Evolutionary conservation across 2,888 invertebrate genomes (phyloP), one percentile per base, ranked within the genome.

Genomic region (Epinotia ramella): DNA sequence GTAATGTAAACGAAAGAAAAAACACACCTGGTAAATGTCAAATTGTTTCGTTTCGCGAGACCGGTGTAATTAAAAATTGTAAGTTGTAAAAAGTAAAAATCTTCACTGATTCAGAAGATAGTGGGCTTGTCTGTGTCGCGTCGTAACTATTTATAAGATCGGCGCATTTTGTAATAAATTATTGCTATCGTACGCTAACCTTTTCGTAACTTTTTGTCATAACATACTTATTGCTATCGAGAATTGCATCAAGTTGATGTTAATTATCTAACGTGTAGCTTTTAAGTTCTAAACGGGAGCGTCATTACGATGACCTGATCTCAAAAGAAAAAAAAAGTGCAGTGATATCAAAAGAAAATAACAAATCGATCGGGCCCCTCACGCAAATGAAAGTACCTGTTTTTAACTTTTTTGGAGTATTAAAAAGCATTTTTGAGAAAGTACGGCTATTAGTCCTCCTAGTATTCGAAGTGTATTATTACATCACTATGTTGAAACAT

Each of bases 1-100:
- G 77, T 72, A 82, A 84, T 82, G 77, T 72, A 81, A 84, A 88
- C 84, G 83, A 84, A 85, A 86, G 85, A 86, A 84, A 80, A 77
- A 74, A 66, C 67, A 57, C 70, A 71, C 57, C 67, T 62, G 60
- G 80, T 82, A 87, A 86, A 86, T 84, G 86, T 86, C 86, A 86
- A 81, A 81, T 76, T 73, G 78, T 79, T 78, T 78, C 73, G 77
- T 62, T 24, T 57, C 74, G 20, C 72, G 7, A 56, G 66, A 75
- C 71, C 75, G 60, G 71, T 71, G 66, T 66, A 76, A 76, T 76
- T 67, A 76, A 76, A 65, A 75, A 72, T 28, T 28, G 65, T 65
- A 66, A 63, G 56, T 53, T n/a, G 56, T 67, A 57, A 63, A 74
- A 73, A 68, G 18, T 13, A 73, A 57, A 68, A 62, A 68, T 68